Conservation (phyloP, 2,888 invertebrate species). For the Copidosoma aretas region DNA sequence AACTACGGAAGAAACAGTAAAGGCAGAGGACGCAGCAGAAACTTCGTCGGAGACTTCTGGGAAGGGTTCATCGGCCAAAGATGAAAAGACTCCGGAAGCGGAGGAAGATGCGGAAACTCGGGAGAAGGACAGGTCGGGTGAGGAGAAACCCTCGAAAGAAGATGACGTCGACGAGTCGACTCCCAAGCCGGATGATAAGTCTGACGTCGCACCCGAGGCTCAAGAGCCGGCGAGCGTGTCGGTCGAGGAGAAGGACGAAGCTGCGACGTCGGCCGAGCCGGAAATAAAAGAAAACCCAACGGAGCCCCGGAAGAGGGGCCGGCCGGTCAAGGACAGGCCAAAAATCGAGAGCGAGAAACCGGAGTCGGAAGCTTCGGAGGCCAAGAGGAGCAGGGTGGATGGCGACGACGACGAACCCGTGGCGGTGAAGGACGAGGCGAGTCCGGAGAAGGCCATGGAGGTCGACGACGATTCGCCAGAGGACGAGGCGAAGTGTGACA, state of each 20-base stretch:
- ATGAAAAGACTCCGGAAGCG: not conserved
- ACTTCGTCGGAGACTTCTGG: constrained; percentile 39
- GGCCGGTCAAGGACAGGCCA: constrained; percentile 1
- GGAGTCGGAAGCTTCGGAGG: constrained; percentile 7
- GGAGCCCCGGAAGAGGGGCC: constrained; percentile 7
- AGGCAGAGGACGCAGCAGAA: constrained; percentile 1
- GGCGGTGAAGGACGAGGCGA: constrained; percentile 21
- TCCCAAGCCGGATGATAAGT: constrained; percentile 12
- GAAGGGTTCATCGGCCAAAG: constrained; percentile 12
- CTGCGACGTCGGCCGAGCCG: not conserved
- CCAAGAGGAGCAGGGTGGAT: constrained; percentile 26
- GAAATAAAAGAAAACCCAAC: constrained; percentile 5
- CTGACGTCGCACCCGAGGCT: not conserved
- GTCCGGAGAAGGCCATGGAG: constrained; percentile 22
- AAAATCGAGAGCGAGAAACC: constrained; percentile 1
- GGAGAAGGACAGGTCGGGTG: not conserved
- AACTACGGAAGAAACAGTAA: constrained; percentile 4
- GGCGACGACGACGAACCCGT: not conserved
- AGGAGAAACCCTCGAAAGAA: constrained; percentile 2
- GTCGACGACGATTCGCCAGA: constrained; percentile 16
- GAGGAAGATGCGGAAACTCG: not conserved
- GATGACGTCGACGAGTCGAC: constrained; percentile 13
- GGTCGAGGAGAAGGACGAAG: constrained; percentile 10
- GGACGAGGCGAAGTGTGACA: constrained; percentile 10
- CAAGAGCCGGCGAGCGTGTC: constrained; percentile 7